Base-by-base conservation (phyloP, 2,888 invertebrate genomes). In the Steinernema carpocapsae region DNA sequence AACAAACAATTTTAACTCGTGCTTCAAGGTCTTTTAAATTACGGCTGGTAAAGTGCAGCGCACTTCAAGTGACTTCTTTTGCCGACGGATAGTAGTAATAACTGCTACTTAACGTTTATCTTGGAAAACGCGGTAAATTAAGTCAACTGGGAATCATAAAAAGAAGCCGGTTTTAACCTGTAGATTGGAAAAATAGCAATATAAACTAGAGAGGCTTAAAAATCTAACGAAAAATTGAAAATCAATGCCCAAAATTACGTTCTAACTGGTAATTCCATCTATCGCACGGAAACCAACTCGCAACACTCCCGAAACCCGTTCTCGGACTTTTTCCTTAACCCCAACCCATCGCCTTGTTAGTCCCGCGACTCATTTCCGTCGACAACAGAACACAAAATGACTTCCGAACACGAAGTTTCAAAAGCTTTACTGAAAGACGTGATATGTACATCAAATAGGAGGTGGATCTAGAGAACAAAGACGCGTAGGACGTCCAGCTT, bases 401-500 rank as follows among this genome's bases (percentile, higher is more conserved):
- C n/a, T n/a, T 37, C 6, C 48, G 14, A 48, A 48, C 3, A 37
- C n/a, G n/a, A n/a, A n/a, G 4, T 7, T 4, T 14, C 6, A 48
- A 17, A 7, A 48, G n/a, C 19, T 48, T 19, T 48, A 19, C 17
- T 48, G 48, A 48, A 48, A 48, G n/a, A 19, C 17, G 7, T 12
- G 64, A 64, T 64, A 64, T 64, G 64, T 64, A 64, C 26, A 26
- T 17, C 29, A 17, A 22, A 24, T n/a, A 12, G 2, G 72, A 37
- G 37, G 37, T 37, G 37, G 59, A 76, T 32, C 91, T 91, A 97
- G 96, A 97, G 96, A 73, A 99, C 95, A 88, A 93, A 99, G 70
- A 97, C 96, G 90, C 97, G 96, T 88, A 96, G 95, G 70, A 94
- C 93, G 88, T 95, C 94, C 84, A 94, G 93, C 88, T 94, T 92